phyloP scores from a whole-genome alignment of 2,888 invertebrate genomes.

The Hyposoter didymator region DNA sequence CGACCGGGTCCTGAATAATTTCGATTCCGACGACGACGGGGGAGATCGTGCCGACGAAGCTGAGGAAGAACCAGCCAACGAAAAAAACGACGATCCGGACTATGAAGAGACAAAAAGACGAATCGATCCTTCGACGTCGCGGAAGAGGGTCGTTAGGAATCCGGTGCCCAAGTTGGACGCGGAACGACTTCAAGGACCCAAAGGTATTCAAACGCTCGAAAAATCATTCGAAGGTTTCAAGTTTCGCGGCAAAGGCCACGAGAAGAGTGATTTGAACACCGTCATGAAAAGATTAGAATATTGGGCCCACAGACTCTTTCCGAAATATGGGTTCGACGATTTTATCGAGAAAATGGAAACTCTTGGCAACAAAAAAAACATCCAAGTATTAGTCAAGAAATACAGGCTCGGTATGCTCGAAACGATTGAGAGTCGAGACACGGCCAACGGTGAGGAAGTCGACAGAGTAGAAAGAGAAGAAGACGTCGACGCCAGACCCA shows the following conservation, averaged over 20 bases:
- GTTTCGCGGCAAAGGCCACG: conserved; percentile 93
- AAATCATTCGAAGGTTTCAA: conserved; percentile 92
- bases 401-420: conserved; percentile 87
- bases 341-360: conserved; percentile 92
- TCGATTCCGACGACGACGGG: conserved; percentile 53
- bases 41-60: conserved; percentile 61
- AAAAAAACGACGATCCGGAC: conserved; percentile 63
- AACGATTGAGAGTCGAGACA: conserved; percentile 73
- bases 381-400: conserved; percentile 89
- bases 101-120: conserved; percentile 80
- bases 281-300: conserved; percentile 94
- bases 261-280: conserved; percentile 92
- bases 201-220: conserved; percentile 93
- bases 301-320: conserved; percentile 97
- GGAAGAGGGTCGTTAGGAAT: conserved; percentile 87
- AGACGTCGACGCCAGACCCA: conserved; percentile 76
- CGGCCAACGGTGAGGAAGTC: conserved; percentile 85
- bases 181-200: conserved; percentile 90
- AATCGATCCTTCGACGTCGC: conserved; percentile 83
- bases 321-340: conserved; percentile 95
- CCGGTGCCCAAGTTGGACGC: conserved; percentile 89
- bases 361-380: conserved; percentile 92
- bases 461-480: conserved; percentile 81
- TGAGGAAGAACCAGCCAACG: conserved; percentile 53
- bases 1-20: conserved; percentile 21